These are phyloP conservation scores for Stenodema calcarata DNA, from an alignment of 2,888 invertebrate genomes.

Conservation along the genomic window DNA sequence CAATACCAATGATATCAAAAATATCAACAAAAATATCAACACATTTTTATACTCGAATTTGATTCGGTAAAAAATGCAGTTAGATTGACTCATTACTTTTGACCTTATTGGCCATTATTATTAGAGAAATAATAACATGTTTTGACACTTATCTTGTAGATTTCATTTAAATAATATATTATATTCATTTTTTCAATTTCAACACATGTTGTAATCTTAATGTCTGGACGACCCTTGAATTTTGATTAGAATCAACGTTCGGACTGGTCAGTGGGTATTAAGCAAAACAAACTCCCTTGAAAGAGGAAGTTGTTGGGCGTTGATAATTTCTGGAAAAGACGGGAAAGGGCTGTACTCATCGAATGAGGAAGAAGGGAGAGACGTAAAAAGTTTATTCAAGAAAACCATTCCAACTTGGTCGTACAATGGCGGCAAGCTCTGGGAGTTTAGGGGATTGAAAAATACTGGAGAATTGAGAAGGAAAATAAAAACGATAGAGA, in stretches of 20 bases:
- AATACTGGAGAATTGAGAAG: conserved; percentile 7
- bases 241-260: conserved; percentile 1
- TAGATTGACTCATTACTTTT: too few species aligned
- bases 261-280: not conserved
- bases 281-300: not conserved
- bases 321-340: not conserved
- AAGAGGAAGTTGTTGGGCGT: not conserved
- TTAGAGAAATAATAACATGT: too few species aligned
- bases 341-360: not conserved
- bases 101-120: too few species aligned
- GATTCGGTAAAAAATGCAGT: too few species aligned
- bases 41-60: too few species aligned
- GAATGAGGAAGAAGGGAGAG: not conserved
- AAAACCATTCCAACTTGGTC: conserved; percentile 28
- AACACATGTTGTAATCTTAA: too few species aligned
- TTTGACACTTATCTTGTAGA: too few species aligned
- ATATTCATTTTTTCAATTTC: too few species aligned
- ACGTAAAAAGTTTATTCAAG: conserved; percentile 22
- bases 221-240: too few species aligned
- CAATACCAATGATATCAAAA: too few species aligned
- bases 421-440: not conserved
- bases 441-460: conserved; percentile 10
- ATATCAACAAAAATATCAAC: too few species aligned
- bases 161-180: too few species aligned
- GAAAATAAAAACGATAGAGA: not conserved